Percentiles rank a stretch among this genome's conserved stretches.
phyloP scores from a whole-genome alignment of 1,140 invertebrate species.

The Drosophila bifasciata region DNA sequence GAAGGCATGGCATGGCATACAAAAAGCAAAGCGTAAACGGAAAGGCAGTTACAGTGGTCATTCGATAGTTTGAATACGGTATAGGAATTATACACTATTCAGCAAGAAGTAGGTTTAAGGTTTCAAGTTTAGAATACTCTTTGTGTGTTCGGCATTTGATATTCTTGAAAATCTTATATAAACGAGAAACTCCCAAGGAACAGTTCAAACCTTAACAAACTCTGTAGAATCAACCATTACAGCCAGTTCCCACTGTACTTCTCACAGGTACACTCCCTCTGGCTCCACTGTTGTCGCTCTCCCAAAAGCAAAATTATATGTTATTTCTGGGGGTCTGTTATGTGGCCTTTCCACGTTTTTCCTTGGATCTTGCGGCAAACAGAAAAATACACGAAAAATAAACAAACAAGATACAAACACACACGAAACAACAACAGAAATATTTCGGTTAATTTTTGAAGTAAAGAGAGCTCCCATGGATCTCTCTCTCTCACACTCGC shows the following conservation, averaged over 20 bases:
- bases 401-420: constrained; percentile 58
- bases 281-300: constrained; percentile 26
- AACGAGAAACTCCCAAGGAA: no score
- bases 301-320: not conserved
- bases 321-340: constrained; percentile 6
- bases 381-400: constrained; percentile 55
- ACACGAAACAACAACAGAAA: constrained; percentile 38
- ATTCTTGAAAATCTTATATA: no score
- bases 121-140: no score
- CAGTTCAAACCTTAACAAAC: no score
- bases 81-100: no score
- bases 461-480: constrained; percentile 17
- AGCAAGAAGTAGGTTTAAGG: no score
- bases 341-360: constrained; percentile 29
- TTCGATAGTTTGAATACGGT: no score
- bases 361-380: constrained; percentile 28
- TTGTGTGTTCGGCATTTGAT: no score
- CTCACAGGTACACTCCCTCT: no score
- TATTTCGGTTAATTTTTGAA: constrained; percentile 56
- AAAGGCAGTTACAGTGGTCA: no score
- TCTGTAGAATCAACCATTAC: no score
- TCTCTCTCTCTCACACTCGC: constrained; percentile 26
- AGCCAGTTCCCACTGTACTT: no score
- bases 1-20: constrained; percentile 13
- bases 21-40: constrained; percentile 6